Base-by-base conservation (phyloP, 1,140 invertebrate species). In the Brachystomella parvula region DNA sequence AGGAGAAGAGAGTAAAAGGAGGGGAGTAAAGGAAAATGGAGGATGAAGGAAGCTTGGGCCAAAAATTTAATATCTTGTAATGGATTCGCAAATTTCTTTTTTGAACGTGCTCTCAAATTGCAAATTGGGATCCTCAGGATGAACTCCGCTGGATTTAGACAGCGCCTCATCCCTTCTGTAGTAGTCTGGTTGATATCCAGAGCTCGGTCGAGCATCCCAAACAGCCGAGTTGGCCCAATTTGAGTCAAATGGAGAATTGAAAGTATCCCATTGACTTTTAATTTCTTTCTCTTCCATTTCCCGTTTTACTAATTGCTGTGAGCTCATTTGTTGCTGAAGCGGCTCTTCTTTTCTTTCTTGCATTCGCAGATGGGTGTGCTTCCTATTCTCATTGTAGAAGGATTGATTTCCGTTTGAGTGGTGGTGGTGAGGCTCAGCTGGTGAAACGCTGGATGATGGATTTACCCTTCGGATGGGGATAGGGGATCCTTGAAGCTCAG, bases 31-130 rank as follows among this genome's bases (percentile, higher is more conserved):
- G n/a, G n/a, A n/a, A n/a, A n/a, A n/a, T n/a, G n/a, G n/a, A n/a
- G n/a, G n/a, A n/a, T n/a, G n/a, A n/a, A n/a, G n/a, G n/a, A n/a
- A n/a, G n/a, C n/a, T n/a, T n/a, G n/a, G n/a, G n/a, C 35, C 35
- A 53, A 24, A 53, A 53, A 17, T 53, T 53, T 53, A 53, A 53
- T 53, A 53, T 53, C 49, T 15, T 6, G 49, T 53, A 53, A 53
- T 53, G 24, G 49, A 53, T 53, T 53, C 49, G 49, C 49, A 53
- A 53, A 53, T 53, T 53, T 53, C 49, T 24, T 53, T 53, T 24
- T 53, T 53, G 49, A 53, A 53, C 49, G 49, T 53, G 49, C 49
- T 53, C 49, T 53, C 49, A 53, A 53, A 53, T 53, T 53, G 49
- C 24, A 53, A 53, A 53, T 53, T 53, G 49, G 49, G 49, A 53